Percentiles rank a stretch among this genome's conserved stretches.
Conservation (phyloP, 2,888 invertebrate genomes). For the Cylloceria caligata region DNA sequence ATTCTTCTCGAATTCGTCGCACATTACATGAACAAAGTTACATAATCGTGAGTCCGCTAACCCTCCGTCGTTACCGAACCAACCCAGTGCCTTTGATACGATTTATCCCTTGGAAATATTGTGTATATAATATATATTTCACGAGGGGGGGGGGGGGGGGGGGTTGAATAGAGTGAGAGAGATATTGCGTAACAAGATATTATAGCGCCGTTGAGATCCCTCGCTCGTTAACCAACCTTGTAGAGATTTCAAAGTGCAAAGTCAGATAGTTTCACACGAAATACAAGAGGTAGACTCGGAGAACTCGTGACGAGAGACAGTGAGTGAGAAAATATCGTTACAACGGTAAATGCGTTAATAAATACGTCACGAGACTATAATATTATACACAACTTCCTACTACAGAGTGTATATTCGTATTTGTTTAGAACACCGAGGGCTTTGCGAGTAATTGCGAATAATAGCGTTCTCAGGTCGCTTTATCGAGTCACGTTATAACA, state of each 20-base stretch:
- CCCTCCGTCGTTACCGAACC: too few relatives aligned
- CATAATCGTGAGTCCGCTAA: too few relatives aligned
- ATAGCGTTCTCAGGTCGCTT: slow-evolving; percentile 4
- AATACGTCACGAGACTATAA: slow-evolving; percentile 39
- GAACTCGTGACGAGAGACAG: background rate
- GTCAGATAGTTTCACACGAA: slow-evolving; percentile 35
- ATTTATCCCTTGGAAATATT: slow-evolving; percentile 5
- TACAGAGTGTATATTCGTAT: background rate
- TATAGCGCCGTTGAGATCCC: background rate
- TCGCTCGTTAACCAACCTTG: background rate
- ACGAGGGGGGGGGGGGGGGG: background rate
- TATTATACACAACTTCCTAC: background rate
- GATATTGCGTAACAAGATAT: slow-evolving; percentile 12
- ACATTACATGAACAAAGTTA: background rate
- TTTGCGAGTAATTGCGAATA: slow-evolving; percentile 19
- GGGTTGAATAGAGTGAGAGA: too few relatives aligned
- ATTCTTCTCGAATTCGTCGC: background rate
- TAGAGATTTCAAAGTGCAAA: slow-evolving; percentile 45
- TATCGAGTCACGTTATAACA: slow-evolving; percentile 13
- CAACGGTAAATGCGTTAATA: slow-evolving; percentile 32
- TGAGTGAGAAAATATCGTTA: slow-evolving; percentile 26
- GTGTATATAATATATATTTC: background rate
- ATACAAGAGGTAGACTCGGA: background rate
- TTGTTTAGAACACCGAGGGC: background rate
- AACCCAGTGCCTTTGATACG: background rate